Conservation (phyloP, 64 coral and sea anemone genomes). For the Montipora foliosa region DNA sequence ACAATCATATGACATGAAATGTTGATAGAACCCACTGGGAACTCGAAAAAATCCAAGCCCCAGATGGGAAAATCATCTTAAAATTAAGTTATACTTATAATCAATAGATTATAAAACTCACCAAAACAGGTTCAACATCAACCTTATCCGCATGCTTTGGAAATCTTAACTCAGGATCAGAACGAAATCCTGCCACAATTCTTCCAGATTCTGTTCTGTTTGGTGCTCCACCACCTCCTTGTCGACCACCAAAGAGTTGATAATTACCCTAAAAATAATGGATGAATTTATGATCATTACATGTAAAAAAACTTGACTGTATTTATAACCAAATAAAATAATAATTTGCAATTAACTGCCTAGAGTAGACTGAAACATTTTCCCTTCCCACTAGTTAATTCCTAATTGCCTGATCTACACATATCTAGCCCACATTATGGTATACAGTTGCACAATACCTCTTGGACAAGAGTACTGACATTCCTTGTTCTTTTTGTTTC, state of each 20-base stretch:
- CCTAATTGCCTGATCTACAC: not conserved
- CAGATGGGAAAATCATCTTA: too few species aligned
- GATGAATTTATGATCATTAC: not conserved
- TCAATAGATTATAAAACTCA: not conserved
- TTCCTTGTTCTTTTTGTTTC: conserved; percentile 63
- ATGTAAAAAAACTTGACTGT: not conserved
- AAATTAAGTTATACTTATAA: too few species aligned
- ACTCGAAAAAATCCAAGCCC: too few species aligned
- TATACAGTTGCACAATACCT: conserved; percentile 8
- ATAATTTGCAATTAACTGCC: too few species aligned
- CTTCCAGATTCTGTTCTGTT: conserved; percentile 91
- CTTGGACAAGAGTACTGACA: conserved; percentile 37
- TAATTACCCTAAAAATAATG: conserved; percentile 8
- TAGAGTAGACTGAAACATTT: too few species aligned
- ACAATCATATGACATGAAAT: too few species aligned
- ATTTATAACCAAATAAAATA: too few species aligned
- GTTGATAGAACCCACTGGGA: too few species aligned
- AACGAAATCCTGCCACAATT: conserved; percentile 41
- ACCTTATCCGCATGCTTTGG: conserved; percentile 39
- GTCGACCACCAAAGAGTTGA: conserved; percentile 32
- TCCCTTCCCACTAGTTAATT: not conserved
- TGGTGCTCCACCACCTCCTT: conserved; percentile 77
- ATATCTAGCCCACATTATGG: not conserved
- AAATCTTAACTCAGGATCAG: conserved; percentile 85
- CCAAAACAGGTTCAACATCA: conserved; percentile 67